A percentile compares a stretch with the other conserved stretches of the same genome.
Conservation (phyloP, 2,797 vertebrate species). For the Micrastur ruficollis region DNA sequence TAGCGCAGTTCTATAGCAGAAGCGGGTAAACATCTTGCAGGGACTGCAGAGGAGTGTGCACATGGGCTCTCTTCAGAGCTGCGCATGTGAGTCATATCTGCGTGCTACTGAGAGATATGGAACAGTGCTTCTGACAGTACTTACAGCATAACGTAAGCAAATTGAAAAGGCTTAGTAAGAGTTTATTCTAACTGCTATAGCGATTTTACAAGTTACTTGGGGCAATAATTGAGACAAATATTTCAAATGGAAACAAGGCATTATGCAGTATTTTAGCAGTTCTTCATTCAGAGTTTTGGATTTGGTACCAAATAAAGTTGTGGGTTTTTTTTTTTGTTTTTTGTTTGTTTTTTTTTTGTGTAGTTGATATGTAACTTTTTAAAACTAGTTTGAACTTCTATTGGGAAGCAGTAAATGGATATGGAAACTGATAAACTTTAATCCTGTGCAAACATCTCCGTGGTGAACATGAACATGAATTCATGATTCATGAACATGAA, state of each 20-base stretch:
- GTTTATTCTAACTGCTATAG: background rate
- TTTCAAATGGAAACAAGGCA: background rate
- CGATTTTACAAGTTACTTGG: background rate
- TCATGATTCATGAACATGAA: background rate
- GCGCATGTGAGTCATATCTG: slow-evolving; percentile 31
- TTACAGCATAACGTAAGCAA: background rate
- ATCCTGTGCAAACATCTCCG: background rate
- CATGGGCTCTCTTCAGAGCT: slow-evolving; percentile 44
- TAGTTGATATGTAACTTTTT: background rate
- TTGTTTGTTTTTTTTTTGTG: background rate
- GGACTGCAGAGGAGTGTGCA: slow-evolving; percentile 57
- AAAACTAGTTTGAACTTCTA: background rate
- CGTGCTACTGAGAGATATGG: background rate
- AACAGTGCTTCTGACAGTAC: background rate
- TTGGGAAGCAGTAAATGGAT: background rate
- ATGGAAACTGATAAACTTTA: background rate
- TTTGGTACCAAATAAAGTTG: background rate
- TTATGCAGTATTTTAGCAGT: background rate
- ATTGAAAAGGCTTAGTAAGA: background rate
- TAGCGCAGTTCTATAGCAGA: background rate
- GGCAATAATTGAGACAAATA: background rate
- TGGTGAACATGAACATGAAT: background rate
- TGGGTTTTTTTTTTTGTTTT: background rate
- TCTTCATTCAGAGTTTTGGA: background rate
- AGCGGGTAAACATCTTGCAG: slow-evolving; percentile 32